A percentile compares a stretch with the other conserved stretches of the same genome.
phyloP scores from a whole-genome alignment of 2,113 vertebrate species.

The Amia ocellicauda region DNA sequence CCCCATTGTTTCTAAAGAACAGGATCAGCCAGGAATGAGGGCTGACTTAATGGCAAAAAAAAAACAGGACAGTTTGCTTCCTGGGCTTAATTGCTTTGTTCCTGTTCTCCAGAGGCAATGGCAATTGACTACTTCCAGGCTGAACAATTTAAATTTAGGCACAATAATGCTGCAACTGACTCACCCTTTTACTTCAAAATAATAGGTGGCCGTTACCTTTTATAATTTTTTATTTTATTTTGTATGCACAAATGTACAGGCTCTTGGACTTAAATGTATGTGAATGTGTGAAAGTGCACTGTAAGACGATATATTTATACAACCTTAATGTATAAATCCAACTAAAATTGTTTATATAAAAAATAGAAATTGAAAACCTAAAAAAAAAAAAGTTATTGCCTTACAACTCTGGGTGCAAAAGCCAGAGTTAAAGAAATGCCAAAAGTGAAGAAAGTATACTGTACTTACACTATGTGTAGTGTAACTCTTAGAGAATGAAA shows the following conservation, averaged over 20 bases:
- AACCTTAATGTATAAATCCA: slow-evolving; percentile 26
- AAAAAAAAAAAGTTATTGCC: slow-evolving; percentile 44
- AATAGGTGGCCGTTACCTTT: background rate
- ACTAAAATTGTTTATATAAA: slow-evolving; percentile 25
- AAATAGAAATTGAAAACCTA: slow-evolving; percentile 17
- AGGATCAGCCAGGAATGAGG: too few species aligned
- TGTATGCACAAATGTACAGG: background rate
- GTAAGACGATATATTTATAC: slow-evolving; percentile 19
- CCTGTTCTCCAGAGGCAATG: background rate
- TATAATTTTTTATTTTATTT: too few species aligned
- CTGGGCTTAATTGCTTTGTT: too few species aligned
- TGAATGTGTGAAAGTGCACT: slow-evolving; percentile 41
- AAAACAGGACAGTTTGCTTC: too few species aligned
- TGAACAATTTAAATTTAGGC: too few species aligned
- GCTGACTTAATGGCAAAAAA: too few species aligned
- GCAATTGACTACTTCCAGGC: too few species aligned
- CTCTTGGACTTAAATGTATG: slow-evolving; percentile 1
- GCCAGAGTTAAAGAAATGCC: slow-evolving; percentile 37
- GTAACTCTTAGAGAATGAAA: slow-evolving; percentile 33
- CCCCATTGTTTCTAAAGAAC: too few species aligned
- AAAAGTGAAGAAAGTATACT: slow-evolving; percentile 39
- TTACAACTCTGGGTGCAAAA: slow-evolving; percentile 47
- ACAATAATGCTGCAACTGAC: too few species aligned
- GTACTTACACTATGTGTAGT: slow-evolving; percentile 30
- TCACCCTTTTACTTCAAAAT: background rate